These are phyloP conservation scores for Alces alces DNA, from an alignment of 2,113 vertebrate species.

Conservation along the genomic window DNA sequence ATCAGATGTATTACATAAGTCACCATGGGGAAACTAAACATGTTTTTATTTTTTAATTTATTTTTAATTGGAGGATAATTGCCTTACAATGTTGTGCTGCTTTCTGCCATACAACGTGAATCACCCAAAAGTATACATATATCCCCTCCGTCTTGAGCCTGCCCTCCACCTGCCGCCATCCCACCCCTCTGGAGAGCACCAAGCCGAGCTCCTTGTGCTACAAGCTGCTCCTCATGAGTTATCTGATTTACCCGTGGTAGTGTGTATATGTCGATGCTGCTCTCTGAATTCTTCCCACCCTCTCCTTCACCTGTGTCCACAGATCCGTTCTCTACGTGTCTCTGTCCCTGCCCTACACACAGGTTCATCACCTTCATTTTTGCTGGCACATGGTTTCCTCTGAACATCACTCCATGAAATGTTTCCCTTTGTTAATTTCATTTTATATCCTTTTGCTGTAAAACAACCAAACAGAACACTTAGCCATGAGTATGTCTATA, in stretches of 20 bases:
- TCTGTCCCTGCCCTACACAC: not conserved
- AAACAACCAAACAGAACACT: not conserved
- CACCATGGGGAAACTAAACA: not conserved
- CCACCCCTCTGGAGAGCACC: not conserved
- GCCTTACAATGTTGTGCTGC: not conserved
- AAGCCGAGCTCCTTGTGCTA: not conserved
- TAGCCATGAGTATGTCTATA: not conserved
- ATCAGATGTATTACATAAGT: not conserved
- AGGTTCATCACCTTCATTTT: not conserved
- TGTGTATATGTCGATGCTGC: not conserved
- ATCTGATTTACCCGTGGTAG: fast-evolving
- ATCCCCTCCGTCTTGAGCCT: not conserved
- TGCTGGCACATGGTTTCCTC: not conserved
- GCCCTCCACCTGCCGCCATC: not conserved
- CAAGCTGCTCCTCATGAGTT: not conserved
- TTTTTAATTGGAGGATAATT: not conserved
- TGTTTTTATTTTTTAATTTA: not conserved
- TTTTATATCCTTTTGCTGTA: not conserved
- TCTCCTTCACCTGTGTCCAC: not conserved
- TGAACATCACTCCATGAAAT: not conserved
- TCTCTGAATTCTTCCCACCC: fast-evolving
- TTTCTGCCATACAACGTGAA: not conserved
- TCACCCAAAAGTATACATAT: not conserved
- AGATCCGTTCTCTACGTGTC: not conserved
- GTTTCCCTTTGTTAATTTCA: not conserved